Evolutionary conservation across 2,797 vertebrate genomes (phyloP).

Genomic region (Buceros bicornis): DNA sequence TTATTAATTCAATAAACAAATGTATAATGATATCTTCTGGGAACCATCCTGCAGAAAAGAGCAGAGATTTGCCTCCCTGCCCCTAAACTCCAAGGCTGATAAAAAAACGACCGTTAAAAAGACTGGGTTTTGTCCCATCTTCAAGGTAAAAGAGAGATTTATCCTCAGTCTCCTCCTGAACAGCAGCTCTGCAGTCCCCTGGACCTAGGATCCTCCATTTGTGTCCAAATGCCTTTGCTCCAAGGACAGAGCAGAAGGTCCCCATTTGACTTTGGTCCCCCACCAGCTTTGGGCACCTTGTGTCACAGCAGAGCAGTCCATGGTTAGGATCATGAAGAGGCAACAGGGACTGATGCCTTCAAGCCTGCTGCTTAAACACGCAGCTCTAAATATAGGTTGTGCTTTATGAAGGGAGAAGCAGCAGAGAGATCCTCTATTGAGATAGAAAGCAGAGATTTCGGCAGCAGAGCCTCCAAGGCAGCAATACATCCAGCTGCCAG

Average conservation of each 20-base stretch:
- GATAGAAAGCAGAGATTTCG: not conserved
- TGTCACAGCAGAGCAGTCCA: not conserved
- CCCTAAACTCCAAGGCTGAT: not conserved
- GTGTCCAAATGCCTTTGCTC: not conserved
- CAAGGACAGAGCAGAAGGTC: not conserved
- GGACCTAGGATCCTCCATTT: not conserved
- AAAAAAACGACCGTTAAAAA: not conserved
- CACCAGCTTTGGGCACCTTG: not conserved
- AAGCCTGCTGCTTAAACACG: not conserved
- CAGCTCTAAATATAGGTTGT: not conserved
- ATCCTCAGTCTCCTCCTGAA: not conserved
- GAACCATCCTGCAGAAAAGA: not conserved
- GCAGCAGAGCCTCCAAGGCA: not conserved
- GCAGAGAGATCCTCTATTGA: not conserved
- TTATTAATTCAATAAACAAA: slow-evolving; percentile 37
- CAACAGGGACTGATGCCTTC: not conserved
- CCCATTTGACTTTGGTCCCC: not conserved
- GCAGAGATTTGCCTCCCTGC: not conserved
- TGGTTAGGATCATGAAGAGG: not conserved
- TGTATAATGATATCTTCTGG: slow-evolving; percentile 5
- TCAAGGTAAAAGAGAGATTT: not conserved
- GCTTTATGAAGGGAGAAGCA: not conserved
- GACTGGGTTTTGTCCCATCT: not conserved
- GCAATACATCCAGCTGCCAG: not conserved
- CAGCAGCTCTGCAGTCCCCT: not conserved